Evolutionary conservation across 2,797 vertebrate species (phyloP).

Genomic region (Notamacropus eugenii): DNA sequence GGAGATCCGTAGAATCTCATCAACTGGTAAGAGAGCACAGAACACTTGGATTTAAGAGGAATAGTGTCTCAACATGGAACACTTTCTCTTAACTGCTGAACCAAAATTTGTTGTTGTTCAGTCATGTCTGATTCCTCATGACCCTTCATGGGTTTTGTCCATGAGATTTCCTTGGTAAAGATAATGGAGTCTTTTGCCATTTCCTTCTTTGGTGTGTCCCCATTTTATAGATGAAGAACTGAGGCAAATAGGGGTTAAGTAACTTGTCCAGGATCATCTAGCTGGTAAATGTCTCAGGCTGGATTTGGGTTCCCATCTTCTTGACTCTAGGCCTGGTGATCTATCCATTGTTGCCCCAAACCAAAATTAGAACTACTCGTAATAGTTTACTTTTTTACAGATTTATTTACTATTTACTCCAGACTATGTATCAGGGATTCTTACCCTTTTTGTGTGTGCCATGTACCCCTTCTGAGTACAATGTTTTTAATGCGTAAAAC

Average conservation of each 20-base stretch:
- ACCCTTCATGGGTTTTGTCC: neutral
- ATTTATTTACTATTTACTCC: neutral
- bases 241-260: neutral
- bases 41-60: neutral
- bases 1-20: constrained; percentile 87
- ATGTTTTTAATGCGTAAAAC: neutral
- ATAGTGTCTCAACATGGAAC: rapidly evolving
- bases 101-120: neutral
- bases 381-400: neutral
- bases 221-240: neutral
- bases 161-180: neutral
- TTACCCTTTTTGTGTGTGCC: neutral
- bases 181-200: neutral
- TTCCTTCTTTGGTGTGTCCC: neutral
- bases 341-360: neutral
- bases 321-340: neutral
- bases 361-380: neutral
- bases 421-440: neutral
- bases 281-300: neutral
- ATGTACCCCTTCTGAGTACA: neutral
- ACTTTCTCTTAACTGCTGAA: neutral
- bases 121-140: neutral
- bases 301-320: neutral
- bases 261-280: neutral
- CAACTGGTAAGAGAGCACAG: constrained; percentile 85